phyloP scores from a whole-genome alignment of 2,888 invertebrate species.

The Parelbella ahira region DNA sequence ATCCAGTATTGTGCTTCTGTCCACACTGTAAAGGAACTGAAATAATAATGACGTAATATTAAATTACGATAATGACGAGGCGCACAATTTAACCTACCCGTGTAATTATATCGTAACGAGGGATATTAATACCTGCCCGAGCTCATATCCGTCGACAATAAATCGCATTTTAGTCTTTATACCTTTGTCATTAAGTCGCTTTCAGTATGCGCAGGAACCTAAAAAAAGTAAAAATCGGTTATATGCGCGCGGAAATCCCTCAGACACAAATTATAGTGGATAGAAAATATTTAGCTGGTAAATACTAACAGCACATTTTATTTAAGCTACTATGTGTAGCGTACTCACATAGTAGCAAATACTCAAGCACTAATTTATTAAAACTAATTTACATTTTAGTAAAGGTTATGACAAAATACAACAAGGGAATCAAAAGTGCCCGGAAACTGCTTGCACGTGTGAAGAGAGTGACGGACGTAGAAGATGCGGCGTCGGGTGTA shows the following conservation, averaged over 20 bases:
- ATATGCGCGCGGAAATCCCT: conserved; percentile 7
- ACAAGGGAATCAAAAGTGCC: too few relatives aligned
- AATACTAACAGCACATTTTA: neutral
- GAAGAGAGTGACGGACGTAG: too few relatives aligned
- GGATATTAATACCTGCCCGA: conserved; percentile 5
- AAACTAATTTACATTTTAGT: too few relatives aligned
- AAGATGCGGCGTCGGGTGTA: too few relatives aligned
- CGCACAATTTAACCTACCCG: neutral
- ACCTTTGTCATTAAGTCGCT: neutral
- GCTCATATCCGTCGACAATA: neutral
- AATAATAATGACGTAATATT: too few relatives aligned
- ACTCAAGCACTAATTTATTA: too few relatives aligned
- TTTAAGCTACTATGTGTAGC: neutral
- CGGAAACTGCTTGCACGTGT: too few relatives aligned
- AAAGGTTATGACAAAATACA: too few relatives aligned
- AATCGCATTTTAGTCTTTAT: neutral
- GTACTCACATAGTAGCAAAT: neutral
- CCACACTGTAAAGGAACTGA: too few relatives aligned
- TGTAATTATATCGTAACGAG: conserved; percentile 5
- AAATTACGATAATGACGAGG: neutral
- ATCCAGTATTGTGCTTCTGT: too few relatives aligned
- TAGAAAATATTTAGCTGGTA: neutral
- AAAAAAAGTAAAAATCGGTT: conserved; percentile 3
- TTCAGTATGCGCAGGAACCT: neutral
- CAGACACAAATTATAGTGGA: neutral